Conservation (phyloP, 2,888 invertebrate species). For the Colostygia pectinataria region DNA sequence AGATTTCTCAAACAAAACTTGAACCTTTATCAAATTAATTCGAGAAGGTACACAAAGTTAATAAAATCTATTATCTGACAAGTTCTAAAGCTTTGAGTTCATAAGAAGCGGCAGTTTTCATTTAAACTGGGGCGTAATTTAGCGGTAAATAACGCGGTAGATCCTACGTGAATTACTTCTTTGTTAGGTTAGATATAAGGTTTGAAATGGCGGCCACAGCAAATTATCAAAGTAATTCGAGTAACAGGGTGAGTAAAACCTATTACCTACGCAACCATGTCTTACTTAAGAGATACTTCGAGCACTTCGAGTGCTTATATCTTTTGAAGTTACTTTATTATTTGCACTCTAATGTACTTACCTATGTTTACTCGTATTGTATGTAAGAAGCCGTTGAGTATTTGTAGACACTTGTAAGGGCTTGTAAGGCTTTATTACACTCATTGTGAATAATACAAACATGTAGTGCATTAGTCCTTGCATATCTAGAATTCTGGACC, state of each 20-base stretch:
- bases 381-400: not conserved
- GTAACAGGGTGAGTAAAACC: not conserved
- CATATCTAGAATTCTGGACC: too few relatives aligned
- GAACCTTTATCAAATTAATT: constrained; percentile 2
- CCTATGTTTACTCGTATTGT: too few relatives aligned
- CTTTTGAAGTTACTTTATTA: constrained; percentile 11
- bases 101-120: too few relatives aligned
- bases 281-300: not conserved
- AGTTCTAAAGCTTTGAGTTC: not conserved
- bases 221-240: not conserved
- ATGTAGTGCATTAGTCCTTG: too few relatives aligned
- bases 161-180: not conserved
- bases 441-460: not conserved
- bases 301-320: constrained; percentile 7
- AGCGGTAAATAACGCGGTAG: not conserved
- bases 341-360: too few relatives aligned
- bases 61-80: not conserved
- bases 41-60: not conserved
- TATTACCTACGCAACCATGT: constrained; percentile 3
- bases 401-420: constrained; percentile 1
- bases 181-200: not conserved
- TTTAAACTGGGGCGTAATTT: too few relatives aligned
- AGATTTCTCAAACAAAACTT: constrained; percentile 9
- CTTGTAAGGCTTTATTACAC: not conserved
- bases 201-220: not conserved